phyloP scores from a whole-genome alignment of 2,797 vertebrate genomes.

The Ctenopoma multispine region DNA sequence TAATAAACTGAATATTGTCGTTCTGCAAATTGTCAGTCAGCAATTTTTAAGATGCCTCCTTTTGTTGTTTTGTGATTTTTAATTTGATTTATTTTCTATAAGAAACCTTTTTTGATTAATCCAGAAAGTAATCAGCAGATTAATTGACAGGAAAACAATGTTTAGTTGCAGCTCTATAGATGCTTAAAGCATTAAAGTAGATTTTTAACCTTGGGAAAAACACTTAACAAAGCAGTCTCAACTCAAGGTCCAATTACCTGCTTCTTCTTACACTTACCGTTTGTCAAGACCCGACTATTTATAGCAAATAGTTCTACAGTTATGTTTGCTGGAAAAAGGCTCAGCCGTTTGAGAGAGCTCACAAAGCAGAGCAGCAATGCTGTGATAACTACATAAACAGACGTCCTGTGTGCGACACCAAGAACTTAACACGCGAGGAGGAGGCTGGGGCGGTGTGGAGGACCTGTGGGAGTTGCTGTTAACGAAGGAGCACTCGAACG shows the following conservation, averaged over 20 bases:
- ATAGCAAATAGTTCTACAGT: neutral
- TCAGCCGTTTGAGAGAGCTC: neutral
- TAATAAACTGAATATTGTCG: too few species aligned
- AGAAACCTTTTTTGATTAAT: neutral
- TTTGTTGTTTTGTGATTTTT: neutral
- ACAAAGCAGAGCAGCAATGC: neutral
- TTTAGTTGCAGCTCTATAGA: neutral
- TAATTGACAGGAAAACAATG: neutral
- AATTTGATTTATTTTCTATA: neutral
- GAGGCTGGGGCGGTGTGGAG: neutral
- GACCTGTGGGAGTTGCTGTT: too few species aligned
- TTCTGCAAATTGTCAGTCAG: too few species aligned
- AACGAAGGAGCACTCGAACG: neutral
- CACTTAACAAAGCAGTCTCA: neutral
- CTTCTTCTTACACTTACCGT: neutral
- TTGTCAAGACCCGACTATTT: neutral
- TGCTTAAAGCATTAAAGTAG: neutral
- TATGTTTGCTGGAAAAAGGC: neutral
- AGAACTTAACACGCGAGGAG: neutral
- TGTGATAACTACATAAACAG: neutral
- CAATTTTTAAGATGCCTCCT: neutral
- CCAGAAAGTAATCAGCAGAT: neutral
- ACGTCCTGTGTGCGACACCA: neutral
- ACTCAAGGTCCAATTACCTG: neutral
- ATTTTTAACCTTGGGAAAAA: neutral